Evolutionary conservation across 2,888 invertebrate genomes (phyloP).

Genomic region (Parnassius apollo): DNA sequence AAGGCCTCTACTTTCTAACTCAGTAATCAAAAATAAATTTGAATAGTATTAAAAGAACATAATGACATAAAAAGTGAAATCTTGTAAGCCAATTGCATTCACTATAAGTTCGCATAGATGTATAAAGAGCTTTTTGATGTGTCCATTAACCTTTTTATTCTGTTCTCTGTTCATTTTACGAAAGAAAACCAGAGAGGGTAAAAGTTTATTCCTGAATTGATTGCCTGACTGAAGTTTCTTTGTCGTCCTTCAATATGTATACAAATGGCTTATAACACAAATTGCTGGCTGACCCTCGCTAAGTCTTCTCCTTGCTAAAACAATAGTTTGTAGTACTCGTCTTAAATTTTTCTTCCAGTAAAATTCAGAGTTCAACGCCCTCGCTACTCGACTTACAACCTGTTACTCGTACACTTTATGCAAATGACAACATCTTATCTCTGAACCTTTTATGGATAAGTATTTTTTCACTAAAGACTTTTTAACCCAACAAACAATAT

Average conservation of each 20-base stretch:
- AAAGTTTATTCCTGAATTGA: not conserved
- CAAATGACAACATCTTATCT: too few species aligned
- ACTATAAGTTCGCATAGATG: conserved; percentile 4
- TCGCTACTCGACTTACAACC: too few species aligned
- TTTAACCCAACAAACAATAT: too few species aligned
- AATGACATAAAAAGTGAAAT: not conserved
- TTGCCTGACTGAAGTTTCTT: not conserved
- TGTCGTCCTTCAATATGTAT: conserved; percentile 7
- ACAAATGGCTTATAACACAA: conserved; percentile 13
- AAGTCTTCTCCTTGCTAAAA: not conserved
- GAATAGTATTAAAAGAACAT: too few species aligned
- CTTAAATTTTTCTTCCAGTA: too few species aligned
- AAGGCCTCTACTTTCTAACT: too few species aligned
- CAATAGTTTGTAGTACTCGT: too few species aligned
- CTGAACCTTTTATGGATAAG: too few species aligned
- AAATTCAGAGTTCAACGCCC: too few species aligned
- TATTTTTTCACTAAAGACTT: too few species aligned
- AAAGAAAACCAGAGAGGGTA: not conserved
- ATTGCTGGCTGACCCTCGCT: not conserved
- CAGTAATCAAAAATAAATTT: too few species aligned
- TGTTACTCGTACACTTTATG: too few species aligned
- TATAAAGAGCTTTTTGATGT: conserved; percentile 1
- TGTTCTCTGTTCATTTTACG: not conserved
- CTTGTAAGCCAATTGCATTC: not conserved
- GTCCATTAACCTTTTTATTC: not conserved